Conservation (phyloP, 2,113 vertebrate genomes). For the Poicephalus gulielmi region DNA sequence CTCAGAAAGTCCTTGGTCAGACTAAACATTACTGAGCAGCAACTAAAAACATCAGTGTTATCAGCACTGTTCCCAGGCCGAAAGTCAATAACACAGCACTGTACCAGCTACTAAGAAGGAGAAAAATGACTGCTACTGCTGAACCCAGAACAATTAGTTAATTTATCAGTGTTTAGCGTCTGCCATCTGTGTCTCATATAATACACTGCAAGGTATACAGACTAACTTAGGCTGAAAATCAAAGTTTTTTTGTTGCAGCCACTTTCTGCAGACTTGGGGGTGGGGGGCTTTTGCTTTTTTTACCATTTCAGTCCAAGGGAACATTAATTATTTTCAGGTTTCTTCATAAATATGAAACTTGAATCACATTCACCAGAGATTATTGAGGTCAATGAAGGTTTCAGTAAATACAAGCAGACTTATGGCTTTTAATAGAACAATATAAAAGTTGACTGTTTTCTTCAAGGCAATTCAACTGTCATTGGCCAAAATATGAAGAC, state of each 20-base stretch:
- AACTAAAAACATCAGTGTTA: no score
- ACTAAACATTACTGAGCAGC: no score
- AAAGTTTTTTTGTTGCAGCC: background rate
- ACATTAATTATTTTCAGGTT: background rate
- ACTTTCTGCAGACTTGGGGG: background rate
- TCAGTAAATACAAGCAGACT: background rate
- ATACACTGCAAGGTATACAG: background rate
- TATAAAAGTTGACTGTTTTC: background rate
- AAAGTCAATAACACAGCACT: background rate
- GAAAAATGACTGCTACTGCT: background rate
- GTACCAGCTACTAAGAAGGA: background rate
- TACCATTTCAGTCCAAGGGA: background rate
- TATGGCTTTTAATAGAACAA: background rate
- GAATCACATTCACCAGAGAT: background rate
- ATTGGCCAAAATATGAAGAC: background rate
- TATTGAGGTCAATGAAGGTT: background rate
- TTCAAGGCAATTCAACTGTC: background rate
- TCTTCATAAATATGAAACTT: background rate
- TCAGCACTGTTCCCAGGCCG: no score
- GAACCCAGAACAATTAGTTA: background rate
- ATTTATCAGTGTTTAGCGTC: background rate
- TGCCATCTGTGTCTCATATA: background rate
- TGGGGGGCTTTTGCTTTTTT: no score
- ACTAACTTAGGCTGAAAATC: background rate
- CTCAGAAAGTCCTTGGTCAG: no score